Conservation (phyloP, 1,140 invertebrate species). For the Procambarus clarkii region DNA sequence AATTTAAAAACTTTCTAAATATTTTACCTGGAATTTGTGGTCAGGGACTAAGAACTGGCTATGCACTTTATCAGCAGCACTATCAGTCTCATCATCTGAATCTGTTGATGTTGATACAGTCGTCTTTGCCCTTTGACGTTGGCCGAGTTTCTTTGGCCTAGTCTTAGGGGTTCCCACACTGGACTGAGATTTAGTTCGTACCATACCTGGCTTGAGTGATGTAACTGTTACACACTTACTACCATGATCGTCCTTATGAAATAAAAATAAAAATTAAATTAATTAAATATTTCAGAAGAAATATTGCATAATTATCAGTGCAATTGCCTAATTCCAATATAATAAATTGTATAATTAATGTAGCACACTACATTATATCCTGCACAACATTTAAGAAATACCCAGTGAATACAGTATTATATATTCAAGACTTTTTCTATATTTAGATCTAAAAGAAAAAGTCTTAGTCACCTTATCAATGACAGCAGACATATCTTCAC, state of each 20-base stretch:
- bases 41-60: constrained; percentile 13
- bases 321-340: too few species aligned
- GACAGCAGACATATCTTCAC: constrained; percentile 83
- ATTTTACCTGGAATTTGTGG: constrained; percentile 6
- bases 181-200: constrained; percentile 57
- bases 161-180: constrained; percentile 46
- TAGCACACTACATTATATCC: too few species aligned
- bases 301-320: too few species aligned
- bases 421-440: too few species aligned
- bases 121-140: constrained; percentile 31
- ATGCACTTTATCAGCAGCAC: neutral
- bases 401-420: too few species aligned
- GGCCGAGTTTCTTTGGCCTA: constrained; percentile 23
- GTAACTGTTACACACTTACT: constrained; percentile 58
- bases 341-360: too few species aligned
- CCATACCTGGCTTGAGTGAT: constrained; percentile 52
- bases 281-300: neutral
- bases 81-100: constrained; percentile 34
- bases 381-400: too few species aligned
- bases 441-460: neutral
- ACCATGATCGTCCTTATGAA: constrained; percentile 62
- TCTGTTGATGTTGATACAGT: constrained; percentile 8
- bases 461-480: constrained; percentile 80
- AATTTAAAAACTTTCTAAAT: too few species aligned
- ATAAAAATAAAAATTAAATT: neutral